A percentile compares a stretch with the other conserved stretches of the same genome.
Evolutionary conservation across 2,113 vertebrate species (phyloP).

Genomic region (Strix aluco): DNA sequence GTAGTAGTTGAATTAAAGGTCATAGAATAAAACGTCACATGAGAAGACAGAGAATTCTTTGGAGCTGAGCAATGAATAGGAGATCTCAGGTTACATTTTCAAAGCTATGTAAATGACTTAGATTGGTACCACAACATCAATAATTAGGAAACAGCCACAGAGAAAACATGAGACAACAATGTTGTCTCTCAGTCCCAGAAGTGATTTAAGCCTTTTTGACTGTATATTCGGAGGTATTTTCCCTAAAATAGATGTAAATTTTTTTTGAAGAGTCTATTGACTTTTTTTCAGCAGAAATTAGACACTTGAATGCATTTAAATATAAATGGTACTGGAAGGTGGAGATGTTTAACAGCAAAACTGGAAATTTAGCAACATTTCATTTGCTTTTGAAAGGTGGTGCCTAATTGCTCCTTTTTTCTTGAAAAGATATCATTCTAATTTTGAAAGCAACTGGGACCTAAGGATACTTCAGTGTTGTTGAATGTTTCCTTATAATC

Average conservation of each 20-base stretch:
- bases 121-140: background rate
- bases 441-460: background rate
- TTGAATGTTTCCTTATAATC: background rate
- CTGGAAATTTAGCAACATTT: background rate
- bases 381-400: background rate
- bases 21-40: background rate
- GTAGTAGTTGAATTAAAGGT: background rate
- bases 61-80: background rate
- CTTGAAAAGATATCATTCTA: background rate
- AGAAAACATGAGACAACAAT: background rate
- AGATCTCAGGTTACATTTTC: background rate
- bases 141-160: background rate
- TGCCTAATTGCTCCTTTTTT: background rate
- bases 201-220: background rate
- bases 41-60: background rate
- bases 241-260: background rate
- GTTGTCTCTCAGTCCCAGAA: background rate
- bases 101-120: background rate
- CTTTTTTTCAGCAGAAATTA: background rate
- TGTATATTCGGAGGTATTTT: background rate
- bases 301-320: background rate
- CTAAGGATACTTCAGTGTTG: background rate
- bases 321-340: background rate
- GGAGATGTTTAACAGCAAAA: background rate
- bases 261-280: background rate